A percentile compares a stretch with the other conserved stretches of the same genome.
Conservation (phyloP, 1,140 invertebrate species). For the Eufriesea mexicana region DNA sequence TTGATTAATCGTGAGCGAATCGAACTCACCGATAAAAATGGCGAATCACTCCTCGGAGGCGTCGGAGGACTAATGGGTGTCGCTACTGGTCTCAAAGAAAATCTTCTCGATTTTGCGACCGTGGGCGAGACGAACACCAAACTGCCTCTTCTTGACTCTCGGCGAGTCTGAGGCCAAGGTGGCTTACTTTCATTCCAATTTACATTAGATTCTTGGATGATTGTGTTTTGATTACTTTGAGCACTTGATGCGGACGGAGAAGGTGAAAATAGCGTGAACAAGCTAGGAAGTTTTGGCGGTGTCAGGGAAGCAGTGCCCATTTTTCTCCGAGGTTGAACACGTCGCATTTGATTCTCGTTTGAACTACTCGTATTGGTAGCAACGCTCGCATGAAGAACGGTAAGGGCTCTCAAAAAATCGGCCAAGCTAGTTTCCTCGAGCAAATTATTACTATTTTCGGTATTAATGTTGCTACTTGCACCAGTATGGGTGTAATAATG, state of each 20-base stretch:
- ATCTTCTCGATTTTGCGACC: slow-evolving; percentile 70
- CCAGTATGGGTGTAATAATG: slow-evolving; percentile 75
- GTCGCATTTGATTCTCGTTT: background rate
- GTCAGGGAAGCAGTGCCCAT: slow-evolving; percentile 82
- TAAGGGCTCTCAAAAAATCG: slow-evolving; percentile 88
- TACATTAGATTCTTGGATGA: slow-evolving; percentile 53
- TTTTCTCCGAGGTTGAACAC: slow-evolving; percentile 80
- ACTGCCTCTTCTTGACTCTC: slow-evolving; percentile 63
- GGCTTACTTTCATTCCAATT: slow-evolving; percentile 14
- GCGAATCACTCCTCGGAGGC: slow-evolving; percentile 62
- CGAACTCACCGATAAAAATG: slow-evolving; percentile 67
- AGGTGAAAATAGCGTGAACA: slow-evolving; percentile 78
- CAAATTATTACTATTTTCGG: slow-evolving; percentile 83
- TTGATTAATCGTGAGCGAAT: background rate
- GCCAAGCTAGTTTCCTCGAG: slow-evolving; percentile 90
- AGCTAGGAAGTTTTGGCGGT: slow-evolving; percentile 80
- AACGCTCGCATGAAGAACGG: slow-evolving; percentile 83
- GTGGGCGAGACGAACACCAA: slow-evolving; percentile 35
- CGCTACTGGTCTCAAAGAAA: slow-evolving; percentile 80
- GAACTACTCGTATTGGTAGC: slow-evolving; percentile 70
- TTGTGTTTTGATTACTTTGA: slow-evolving; percentile 73
- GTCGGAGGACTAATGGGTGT: slow-evolving; percentile 68
- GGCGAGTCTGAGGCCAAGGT: slow-evolving; percentile 53
- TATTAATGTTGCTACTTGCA: slow-evolving; percentile 54
- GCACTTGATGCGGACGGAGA: slow-evolving; percentile 47